Conservation (phyloP, 2,797 vertebrate species). For the Scyliorhinus canicula region DNA sequence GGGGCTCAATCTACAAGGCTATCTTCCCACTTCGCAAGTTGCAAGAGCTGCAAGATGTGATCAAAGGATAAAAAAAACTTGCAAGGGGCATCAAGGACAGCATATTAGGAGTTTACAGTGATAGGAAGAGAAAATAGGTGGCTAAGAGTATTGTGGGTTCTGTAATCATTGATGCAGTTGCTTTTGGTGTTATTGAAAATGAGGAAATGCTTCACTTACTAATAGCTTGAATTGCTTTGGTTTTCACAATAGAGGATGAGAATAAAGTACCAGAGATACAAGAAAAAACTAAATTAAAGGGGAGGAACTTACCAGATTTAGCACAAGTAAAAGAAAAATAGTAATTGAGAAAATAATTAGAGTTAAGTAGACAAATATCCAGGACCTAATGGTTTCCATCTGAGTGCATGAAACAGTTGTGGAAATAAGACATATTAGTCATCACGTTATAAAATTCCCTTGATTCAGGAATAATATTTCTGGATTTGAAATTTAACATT, state of each 20-base stretch:
- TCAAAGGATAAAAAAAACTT: background rate
- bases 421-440: too few species aligned
- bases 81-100: background rate
- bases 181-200: background rate
- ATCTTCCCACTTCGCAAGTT: too few species aligned
- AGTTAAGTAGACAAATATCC: too few species aligned
- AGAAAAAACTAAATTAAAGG: background rate
- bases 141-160: background rate
- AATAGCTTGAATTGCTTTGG: background rate
- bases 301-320: background rate
- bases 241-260: background rate
- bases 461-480: too few species aligned
- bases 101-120: background rate
- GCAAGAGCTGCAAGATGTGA: background rate
- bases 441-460: too few species aligned
- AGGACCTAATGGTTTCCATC: too few species aligned
- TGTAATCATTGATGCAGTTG: background rate
- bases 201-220: background rate
- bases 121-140: background rate
- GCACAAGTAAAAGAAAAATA: too few species aligned
- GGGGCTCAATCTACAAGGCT: too few species aligned
- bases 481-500: too few species aligned
- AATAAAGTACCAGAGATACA: background rate
- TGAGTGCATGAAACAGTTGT: too few species aligned
- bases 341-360: background rate